Conservation (phyloP, 2,888 invertebrate species). For the Calephelis perditalis region DNA sequence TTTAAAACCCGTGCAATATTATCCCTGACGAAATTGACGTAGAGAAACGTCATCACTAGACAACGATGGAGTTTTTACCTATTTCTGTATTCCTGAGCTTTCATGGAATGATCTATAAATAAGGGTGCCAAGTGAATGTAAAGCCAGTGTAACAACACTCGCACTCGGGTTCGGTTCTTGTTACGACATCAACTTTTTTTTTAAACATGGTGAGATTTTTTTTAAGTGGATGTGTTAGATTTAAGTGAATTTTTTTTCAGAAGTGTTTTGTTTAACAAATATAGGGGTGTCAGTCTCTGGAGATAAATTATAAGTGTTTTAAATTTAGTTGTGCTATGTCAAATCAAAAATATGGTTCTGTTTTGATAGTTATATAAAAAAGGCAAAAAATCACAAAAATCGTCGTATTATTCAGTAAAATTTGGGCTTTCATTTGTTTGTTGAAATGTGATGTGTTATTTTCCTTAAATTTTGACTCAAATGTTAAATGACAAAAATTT, state of each 20-base stretch:
- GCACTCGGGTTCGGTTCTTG: slow-evolving; percentile 76
- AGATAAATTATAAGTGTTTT: neutral
- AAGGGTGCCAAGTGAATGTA: slow-evolving; percentile 62
- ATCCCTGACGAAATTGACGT: slow-evolving; percentile 36
- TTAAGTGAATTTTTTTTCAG: slow-evolving; percentile 4
- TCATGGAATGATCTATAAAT: slow-evolving; percentile 67
- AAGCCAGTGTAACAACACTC: slow-evolving; percentile 75
- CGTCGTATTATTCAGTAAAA: too few relatives aligned
- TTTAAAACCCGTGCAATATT: slow-evolving; percentile 35
- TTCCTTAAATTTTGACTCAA: too few relatives aligned
- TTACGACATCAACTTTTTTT: slow-evolving; percentile 62
- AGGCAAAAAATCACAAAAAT: too few relatives aligned
- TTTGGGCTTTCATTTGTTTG: too few relatives aligned
- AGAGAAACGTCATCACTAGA: slow-evolving; percentile 32
- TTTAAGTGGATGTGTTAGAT: slow-evolving; percentile 27
- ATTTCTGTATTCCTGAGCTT: slow-evolving; percentile 67
- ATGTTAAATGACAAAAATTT: too few relatives aligned
- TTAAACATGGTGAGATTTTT: slow-evolving; percentile 62
- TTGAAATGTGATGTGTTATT: too few relatives aligned
- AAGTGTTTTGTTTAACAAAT: neutral
- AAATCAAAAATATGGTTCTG: too few relatives aligned
- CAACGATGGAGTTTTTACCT: slow-evolving; percentile 65
- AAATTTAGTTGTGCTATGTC: too few relatives aligned
- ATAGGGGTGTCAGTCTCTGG: too few relatives aligned
- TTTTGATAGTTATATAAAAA: too few relatives aligned